These are phyloP conservation scores for Amyelois transitella DNA, from an alignment of 1,140 invertebrate genomes.

Conservation along the genomic window DNA sequence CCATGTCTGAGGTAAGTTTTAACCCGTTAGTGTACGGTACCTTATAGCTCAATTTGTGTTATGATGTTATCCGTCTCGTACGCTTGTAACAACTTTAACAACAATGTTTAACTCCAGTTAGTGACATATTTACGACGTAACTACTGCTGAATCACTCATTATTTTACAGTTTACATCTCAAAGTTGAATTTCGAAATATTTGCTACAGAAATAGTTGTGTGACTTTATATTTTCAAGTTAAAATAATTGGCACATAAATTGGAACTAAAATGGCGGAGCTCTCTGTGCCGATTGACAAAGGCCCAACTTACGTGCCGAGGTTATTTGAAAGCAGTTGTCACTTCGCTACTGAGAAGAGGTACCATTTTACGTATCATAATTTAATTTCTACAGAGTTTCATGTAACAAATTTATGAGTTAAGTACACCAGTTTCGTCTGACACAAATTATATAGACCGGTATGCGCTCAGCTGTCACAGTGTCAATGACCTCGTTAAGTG, in stretches of 20 bases:
- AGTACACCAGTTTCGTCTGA: too few relatives aligned
- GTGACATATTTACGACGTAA: background rate
- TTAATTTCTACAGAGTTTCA: too few relatives aligned
- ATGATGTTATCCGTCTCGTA: constrained; percentile 13
- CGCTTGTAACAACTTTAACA: constrained; percentile 12
- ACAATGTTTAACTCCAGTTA: constrained; percentile 11
- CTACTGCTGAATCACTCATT: background rate
- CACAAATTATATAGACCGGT: too few relatives aligned
- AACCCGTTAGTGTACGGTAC: constrained; percentile 15
- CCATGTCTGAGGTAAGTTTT: background rate
- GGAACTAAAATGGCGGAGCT: too few relatives aligned
- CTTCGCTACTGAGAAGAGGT: too few relatives aligned
- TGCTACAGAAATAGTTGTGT: background rate
- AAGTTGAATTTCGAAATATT: too few relatives aligned
- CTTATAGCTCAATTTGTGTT: constrained; percentile 20
- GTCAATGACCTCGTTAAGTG: constrained; percentile 58
- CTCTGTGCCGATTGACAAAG: too few relatives aligned
- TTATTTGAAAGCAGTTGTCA: too few relatives aligned
- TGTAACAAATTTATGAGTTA: too few relatives aligned
- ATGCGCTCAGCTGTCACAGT: constrained; percentile 16
- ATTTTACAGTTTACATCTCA: background rate
- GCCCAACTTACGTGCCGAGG: too few relatives aligned
- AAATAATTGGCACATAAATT: too few relatives aligned
- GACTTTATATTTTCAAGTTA: background rate
- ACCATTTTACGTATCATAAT: too few relatives aligned